Base-by-base conservation (phyloP, 1,140 invertebrate species). In the Dreissena rostriformis region DNA sequence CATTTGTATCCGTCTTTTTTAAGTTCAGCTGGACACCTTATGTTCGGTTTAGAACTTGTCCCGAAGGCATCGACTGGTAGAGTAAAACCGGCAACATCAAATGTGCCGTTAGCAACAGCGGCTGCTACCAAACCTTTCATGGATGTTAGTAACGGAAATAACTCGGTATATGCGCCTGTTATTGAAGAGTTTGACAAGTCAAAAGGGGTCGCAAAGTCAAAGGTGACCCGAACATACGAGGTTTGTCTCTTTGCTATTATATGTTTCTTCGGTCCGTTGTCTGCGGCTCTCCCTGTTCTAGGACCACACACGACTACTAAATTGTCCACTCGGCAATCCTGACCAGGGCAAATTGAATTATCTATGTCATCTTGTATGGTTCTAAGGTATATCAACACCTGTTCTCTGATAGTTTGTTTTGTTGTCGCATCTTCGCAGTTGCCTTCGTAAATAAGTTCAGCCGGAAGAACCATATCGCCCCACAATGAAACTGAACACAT, bases 401-500 rank as follows among this genome's bases (percentile, higher is more conserved):
- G 55, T 1, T 22, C 19, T 61, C 61, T 80, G 6, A 80, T 55
- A 12, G 28, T 19, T n/a, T 71, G 39, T 61, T 72, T 53, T 24
- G 70, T 71, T 17, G 24, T 10, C 2, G 53, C 19, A 51, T 80
- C 53, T 39, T 71, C 61, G 17, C 78, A 80, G 26, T 80, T 53
- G n/a, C 78, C 78, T 2, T 61, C 78, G 29, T 61, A 80, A 53
- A 71, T 71, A 5, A 71, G 68, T 29, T 71, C 70, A 49, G 53
- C 68, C 19, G 67, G 67, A 4, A 57, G 49, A 15, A n/a, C 51
- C 22, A 26, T 39, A 39, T 39, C 39, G 39, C 39, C 8, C 39
- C 39, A 39, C 4, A 39, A 8, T 39, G 39, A 39, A 39, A 39
- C 39, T 39, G 8, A 39, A 39, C 39, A 39, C 39, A 39, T 39